Conservation (phyloP, 2,797 vertebrate genomes). For the Leptoclinus maculatus region DNA sequence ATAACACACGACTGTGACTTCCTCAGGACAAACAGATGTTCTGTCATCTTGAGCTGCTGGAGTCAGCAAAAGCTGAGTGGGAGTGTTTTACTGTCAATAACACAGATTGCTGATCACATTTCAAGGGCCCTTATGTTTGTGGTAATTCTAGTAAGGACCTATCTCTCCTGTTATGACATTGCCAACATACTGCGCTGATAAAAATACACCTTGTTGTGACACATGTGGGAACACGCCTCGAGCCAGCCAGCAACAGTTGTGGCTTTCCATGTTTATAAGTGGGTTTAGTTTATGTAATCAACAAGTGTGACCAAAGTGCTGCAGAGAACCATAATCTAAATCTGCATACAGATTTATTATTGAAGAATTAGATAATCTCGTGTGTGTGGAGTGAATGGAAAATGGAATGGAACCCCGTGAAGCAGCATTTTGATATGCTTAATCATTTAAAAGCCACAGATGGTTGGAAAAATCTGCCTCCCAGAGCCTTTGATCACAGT, state of each 20-base stretch:
- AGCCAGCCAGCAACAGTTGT: constrained; percentile 47
- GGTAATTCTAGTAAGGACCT: constrained; percentile 72
- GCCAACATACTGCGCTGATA: constrained; percentile 71
- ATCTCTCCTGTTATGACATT: constrained; percentile 72
- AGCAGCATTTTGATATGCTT: constrained; percentile 57
- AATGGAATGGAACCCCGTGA: constrained; percentile 16
- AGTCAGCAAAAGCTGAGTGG: constrained; percentile 33
- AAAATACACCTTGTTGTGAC: constrained; percentile 77
- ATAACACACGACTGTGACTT: constrained; percentile 37
- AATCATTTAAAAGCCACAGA: constrained; percentile 80
- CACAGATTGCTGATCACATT: constrained; percentile 62
- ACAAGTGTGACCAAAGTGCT: constrained; percentile 35
- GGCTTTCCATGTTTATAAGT: constrained; percentile 58
- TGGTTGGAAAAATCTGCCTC: constrained; percentile 57
- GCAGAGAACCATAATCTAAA: background rate
- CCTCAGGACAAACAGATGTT: constrained; percentile 50
- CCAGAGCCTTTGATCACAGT: constrained; percentile 26
- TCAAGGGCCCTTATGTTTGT: constrained; percentile 69
- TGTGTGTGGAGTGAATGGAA: constrained; percentile 13
- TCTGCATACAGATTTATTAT: background rate
- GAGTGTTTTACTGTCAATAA: constrained; percentile 43
- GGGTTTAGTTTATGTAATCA: constrained; percentile 51
- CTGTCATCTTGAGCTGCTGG: constrained; percentile 19
- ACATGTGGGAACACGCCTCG: constrained; percentile 69
- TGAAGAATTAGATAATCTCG: background rate